A percentile compares a stretch with the other conserved stretches of the same genome.
phyloP scores from a whole-genome alignment of 2,113 vertebrate species.

The Ammodytes marinus region DNA sequence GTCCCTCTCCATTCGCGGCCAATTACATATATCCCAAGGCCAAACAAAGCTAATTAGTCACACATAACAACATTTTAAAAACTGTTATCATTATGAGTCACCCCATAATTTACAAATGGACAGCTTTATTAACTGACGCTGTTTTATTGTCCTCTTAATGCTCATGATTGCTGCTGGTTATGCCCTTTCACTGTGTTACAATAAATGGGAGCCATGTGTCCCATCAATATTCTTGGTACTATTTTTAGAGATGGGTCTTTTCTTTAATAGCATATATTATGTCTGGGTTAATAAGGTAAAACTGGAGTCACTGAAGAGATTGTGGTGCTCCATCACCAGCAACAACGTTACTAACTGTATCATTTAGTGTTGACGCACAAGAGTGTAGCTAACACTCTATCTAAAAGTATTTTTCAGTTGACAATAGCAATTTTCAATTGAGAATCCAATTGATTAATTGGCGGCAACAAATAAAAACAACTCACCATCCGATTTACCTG shows the following conservation, averaged over 20 bases:
- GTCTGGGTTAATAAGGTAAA: conserved; percentile 1
- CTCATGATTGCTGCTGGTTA: background rate
- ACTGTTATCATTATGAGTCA: conserved; percentile 43
- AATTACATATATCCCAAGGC: conserved; percentile 8
- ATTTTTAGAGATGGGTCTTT: background rate
- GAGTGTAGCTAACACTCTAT: too few species aligned
- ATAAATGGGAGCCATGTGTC: conserved; percentile 8
- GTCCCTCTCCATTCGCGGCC: background rate
- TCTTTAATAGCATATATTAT: background rate
- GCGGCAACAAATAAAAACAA: too few species aligned
- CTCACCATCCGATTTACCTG: too few species aligned
- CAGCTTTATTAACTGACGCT: conserved; percentile 7
- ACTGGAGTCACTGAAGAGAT: background rate
- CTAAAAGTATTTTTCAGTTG: too few species aligned
- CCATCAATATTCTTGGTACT: background rate
- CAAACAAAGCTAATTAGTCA: conserved; percentile 42
- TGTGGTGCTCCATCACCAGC: background rate
- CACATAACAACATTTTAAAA: conserved; percentile 33
- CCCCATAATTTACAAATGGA: conserved; percentile 1
- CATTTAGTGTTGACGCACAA: background rate
- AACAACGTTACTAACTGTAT: background rate
- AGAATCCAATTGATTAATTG: too few species aligned
- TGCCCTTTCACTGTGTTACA: background rate
- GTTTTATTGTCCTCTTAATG: background rate
- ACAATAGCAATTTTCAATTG: too few species aligned